Conservation (phyloP, 1,140 invertebrate species). For the Caenorhabditis tropicalis region DNA sequence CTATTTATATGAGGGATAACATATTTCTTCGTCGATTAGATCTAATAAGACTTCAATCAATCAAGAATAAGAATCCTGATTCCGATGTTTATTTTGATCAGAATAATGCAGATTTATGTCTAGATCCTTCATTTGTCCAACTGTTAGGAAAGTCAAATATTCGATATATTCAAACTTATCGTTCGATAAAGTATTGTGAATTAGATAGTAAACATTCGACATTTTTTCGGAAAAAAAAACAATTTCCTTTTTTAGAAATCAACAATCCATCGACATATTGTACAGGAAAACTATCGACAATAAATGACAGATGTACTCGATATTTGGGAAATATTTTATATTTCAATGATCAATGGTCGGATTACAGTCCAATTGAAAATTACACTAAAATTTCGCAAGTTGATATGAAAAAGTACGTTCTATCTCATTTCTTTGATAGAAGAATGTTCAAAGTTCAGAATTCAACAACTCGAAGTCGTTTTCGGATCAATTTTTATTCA, state of each 20-base stretch:
- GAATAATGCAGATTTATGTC: not conserved
- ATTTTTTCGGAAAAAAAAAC: not conserved
- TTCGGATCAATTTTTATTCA: conserved; percentile 3
- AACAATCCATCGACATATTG: conserved; percentile 19
- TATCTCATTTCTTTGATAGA: too few species aligned
- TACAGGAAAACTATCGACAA: not conserved
- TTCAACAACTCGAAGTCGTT: not conserved
- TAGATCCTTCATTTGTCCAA: not conserved
- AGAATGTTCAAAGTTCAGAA: not conserved
- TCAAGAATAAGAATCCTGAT: not conserved
- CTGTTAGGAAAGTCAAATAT: not conserved
- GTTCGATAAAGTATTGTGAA: not conserved
- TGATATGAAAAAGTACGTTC: not conserved
- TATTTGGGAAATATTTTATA: conserved; percentile 3
- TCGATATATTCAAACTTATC: not conserved
- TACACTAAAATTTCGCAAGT: not conserved
- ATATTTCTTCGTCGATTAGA: not conserved
- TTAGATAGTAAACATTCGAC: not conserved
- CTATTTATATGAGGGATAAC: not conserved
- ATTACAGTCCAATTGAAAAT: not conserved
- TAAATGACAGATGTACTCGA: conserved; percentile 1
- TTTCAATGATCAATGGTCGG: not conserved
- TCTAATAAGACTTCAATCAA: not conserved
- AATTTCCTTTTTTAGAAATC: not conserved
- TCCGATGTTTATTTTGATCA: not conserved